phyloP scores from a whole-genome alignment of 2,888 invertebrate species.

The Drosophila mimetica region DNA sequence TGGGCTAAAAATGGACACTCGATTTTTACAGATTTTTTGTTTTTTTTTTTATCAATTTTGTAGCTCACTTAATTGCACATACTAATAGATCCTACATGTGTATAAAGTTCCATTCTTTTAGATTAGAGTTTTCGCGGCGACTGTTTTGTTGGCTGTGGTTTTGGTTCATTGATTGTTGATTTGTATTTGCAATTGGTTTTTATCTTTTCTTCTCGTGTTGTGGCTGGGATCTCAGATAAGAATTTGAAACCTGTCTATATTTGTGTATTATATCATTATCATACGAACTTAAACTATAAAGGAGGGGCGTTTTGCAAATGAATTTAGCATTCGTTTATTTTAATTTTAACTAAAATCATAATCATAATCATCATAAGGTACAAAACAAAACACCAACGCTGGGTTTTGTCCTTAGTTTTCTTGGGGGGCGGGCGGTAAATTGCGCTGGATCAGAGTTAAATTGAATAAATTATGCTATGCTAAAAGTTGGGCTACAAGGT shows the following conservation, averaged over 20 bases:
- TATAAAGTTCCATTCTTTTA: conserved; percentile 21
- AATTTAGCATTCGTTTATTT: conserved; percentile 22
- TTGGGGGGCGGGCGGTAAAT: neutral
- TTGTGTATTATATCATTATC: neutral
- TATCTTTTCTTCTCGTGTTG: conserved; percentile 19
- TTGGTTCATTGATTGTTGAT: conserved; percentile 34
- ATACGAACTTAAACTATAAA: conserved; percentile 13
- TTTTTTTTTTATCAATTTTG: too few species aligned
- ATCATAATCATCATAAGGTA: conserved; percentile 15
- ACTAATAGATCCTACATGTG: conserved; percentile 50
- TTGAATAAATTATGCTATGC: conserved; percentile 76
- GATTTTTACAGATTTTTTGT: conserved; percentile 12
- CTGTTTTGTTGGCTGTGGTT: conserved; percentile 50
- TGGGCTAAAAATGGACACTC: conserved; percentile 1
- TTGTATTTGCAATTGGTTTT: conserved; percentile 36
- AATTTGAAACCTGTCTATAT: conserved; percentile 70
- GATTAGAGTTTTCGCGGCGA: conserved; percentile 29
- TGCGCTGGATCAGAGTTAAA: conserved; percentile 27
- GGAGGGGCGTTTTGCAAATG: neutral
- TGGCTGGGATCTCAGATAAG: conserved; percentile 38
- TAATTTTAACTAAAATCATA: conserved; percentile 28
- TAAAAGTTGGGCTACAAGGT: conserved; percentile 63
- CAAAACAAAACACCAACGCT: conserved; percentile 7
- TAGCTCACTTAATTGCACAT: conserved; percentile 68
- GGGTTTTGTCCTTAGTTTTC: neutral